phyloP scores from a whole-genome alignment of 2,797 vertebrate species.

The Eupleurogrammus muticus region DNA sequence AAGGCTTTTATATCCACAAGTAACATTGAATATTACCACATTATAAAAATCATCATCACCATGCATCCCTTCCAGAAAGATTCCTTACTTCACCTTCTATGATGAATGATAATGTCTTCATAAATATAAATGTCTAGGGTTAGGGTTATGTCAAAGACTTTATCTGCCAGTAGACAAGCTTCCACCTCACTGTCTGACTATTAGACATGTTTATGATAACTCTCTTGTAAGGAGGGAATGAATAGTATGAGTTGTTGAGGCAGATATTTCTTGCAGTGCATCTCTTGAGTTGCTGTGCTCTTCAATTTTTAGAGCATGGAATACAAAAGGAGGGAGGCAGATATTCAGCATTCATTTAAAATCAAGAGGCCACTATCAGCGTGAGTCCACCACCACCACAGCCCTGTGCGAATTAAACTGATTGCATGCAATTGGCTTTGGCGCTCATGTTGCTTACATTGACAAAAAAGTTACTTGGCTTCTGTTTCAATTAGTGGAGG shows the following conservation, averaged over 20 bases:
- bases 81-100: too few species aligned
- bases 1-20: too few species aligned
- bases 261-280: slow-evolving; percentile 52
- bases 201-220: not conserved
- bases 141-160: not conserved
- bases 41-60: too few species aligned
- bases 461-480: slow-evolving; percentile 71
- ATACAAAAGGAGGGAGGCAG: slow-evolving; percentile 20
- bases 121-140: not conserved
- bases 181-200: not conserved
- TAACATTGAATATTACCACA: too few species aligned
- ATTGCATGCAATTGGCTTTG: slow-evolving; percentile 73
- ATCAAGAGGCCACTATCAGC: slow-evolving; percentile 51
- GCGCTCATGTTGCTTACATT: slow-evolving; percentile 63
- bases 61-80: too few species aligned
- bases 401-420: slow-evolving; percentile 62
- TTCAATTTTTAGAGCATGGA: slow-evolving; percentile 27
- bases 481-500: slow-evolving; percentile 65
- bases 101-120: not conserved
- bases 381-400: slow-evolving; percentile 57
- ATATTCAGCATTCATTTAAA: slow-evolving; percentile 59
- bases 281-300: slow-evolving; percentile 25
- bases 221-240: not conserved
- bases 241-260: too few species aligned
- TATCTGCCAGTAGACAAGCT: not conserved